Evolutionary conservation across 2,797 vertebrate genomes (phyloP), one percentile per base, ranked within the genome.

Genomic region (Dromococcyx pavoninus): DNA sequence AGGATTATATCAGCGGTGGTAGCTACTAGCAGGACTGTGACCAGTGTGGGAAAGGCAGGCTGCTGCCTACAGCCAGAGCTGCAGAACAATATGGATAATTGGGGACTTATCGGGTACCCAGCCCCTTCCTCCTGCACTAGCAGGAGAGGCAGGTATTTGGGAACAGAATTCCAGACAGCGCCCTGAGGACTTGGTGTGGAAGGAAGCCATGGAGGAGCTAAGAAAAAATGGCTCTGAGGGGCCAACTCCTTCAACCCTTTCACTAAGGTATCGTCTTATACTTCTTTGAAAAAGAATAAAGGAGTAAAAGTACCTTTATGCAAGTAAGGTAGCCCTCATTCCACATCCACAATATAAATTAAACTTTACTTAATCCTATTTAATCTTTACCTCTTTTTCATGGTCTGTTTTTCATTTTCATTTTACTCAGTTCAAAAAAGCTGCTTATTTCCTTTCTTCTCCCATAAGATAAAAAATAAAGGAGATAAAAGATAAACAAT

Each of bases 381-480:
- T 80, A 86, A 71, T 83, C 30, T 72, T 39, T 54, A 25, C 5
- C 64, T 51, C 24, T 57, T 71, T 72, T 69, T 54, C 2, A 1
- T 23, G 5, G 7, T 35, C 5, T 61, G 2, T 9, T 75, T 61
- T 88, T 74, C 24, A 6, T 51, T 91, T 74, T 70, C 19, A 27
- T 62, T 88, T 88, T 35, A 23, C 23, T 33, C 10, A 5, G 17
- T 65, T 93, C 64, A 64, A 53, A 86, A 88, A 90, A 58, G 25
- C 72, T 96, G 65, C 37, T 79, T 71, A 6, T 78, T 89, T 91
- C 21, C 11, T 13, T 83, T 86, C 54, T 41, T 71, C 9, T 77
- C 65, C 51, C 5, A 4, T 23, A 78, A 84, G 62, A 84, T 28
- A 69, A 96, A 78, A 43, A 92, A 72, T 54, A 48, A 88, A 94